Conservation (phyloP, 2,797 vertebrate genomes). For the Masticophis lateralis region DNA sequence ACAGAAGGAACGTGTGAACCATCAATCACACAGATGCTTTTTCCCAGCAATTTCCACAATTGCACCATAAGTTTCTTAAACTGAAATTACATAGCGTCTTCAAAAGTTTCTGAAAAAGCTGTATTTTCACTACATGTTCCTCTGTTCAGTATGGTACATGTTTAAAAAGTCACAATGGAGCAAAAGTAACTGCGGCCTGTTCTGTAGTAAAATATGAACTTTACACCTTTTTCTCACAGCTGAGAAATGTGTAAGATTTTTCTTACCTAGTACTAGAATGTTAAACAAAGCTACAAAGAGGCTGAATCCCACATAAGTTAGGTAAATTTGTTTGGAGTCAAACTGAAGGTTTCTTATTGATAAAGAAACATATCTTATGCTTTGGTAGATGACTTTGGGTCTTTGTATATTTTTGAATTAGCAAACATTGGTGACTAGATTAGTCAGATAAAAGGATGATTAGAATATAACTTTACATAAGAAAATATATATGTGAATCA, state of each 20-base stretch:
- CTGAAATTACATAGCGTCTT: background rate
- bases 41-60: conserved; percentile 4
- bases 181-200: background rate
- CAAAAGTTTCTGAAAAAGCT: background rate
- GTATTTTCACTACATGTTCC: background rate
- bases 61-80: background rate
- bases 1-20: background rate
- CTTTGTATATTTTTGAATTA: background rate
- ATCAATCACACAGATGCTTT: background rate
- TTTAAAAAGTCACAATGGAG: background rate
- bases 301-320: background rate
- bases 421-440: background rate
- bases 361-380: conserved; percentile 32
- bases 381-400: background rate
- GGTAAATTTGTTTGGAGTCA: background rate
- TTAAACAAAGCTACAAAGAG: background rate
- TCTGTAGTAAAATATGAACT: background rate
- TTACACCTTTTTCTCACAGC: background rate
- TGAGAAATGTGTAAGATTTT: background rate
- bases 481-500: background rate
- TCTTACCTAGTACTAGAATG: conserved; percentile 9
- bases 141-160: background rate
- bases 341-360: conserved; percentile 1
- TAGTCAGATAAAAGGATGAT: background rate
- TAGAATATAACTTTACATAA: background rate